Evolutionary conservation across 2,888 invertebrate species (phyloP).

Genomic region (Metellina segmentata): DNA sequence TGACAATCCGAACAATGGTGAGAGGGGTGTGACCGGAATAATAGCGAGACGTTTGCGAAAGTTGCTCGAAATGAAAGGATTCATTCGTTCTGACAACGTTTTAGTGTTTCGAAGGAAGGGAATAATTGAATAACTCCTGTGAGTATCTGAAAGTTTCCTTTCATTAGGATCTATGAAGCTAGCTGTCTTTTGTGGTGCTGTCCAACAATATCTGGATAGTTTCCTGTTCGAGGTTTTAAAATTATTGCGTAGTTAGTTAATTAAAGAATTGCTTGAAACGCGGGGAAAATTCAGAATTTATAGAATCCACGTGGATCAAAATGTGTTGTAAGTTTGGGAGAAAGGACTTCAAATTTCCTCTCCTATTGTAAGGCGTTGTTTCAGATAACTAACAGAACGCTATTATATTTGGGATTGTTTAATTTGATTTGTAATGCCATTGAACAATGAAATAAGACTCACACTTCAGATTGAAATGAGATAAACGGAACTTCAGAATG

Average conservation of each 20-base stretch:
- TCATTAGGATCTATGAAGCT: not conserved
- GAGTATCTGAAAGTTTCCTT: not conserved
- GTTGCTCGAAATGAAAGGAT: not conserved
- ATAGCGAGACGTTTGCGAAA: not conserved
- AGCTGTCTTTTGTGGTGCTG: not conserved
- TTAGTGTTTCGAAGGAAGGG: not conserved
- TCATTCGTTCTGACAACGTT: not conserved
- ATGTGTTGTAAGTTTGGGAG: too few relatives aligned
- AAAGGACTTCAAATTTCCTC: too few relatives aligned
- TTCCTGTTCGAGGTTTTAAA: not conserved
- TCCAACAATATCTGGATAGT: not conserved
- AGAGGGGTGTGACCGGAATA: not conserved
- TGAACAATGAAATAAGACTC: too few relatives aligned
- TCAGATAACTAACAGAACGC: too few relatives aligned
- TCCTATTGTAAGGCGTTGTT: too few relatives aligned
- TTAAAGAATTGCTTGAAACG: not conserved
- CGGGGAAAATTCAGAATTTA: not conserved
- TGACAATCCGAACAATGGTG: not conserved
- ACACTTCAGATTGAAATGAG: too few relatives aligned
- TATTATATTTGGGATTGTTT: too few relatives aligned
- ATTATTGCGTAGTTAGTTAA: not conserved
- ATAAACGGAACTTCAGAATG: too few relatives aligned
- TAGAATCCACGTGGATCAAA: too few relatives aligned
- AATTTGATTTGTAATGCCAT: too few relatives aligned
- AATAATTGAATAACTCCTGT: not conserved